These are phyloP conservation scores for Eupleurogrammus muticus DNA, from an alignment of 2,797 vertebrate genomes.

Conservation along the genomic window DNA sequence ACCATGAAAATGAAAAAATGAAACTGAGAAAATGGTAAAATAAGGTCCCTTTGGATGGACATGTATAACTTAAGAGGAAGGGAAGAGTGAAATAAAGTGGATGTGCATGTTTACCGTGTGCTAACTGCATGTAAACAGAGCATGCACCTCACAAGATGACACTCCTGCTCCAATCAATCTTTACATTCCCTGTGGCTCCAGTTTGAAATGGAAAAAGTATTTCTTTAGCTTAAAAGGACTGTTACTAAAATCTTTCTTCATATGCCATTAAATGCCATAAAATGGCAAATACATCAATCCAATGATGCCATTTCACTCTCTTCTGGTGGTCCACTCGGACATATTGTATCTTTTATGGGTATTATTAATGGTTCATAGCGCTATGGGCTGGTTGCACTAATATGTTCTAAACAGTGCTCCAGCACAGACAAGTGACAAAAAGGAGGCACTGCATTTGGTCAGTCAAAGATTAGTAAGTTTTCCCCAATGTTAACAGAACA, in stretches of 20 bases:
- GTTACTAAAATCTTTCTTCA: slow-evolving; percentile 17
- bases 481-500: neutral
- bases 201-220: slow-evolving; percentile 8
- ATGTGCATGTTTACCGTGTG: too few relatives aligned
- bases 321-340: slow-evolving; percentile 21
- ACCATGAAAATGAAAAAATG: too few relatives aligned
- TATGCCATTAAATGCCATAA: slow-evolving; percentile 10
- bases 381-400: neutral
- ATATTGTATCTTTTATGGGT: slow-evolving; percentile 42
- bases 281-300: slow-evolving; percentile 17
- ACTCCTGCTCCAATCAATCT: too few relatives aligned
- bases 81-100: too few relatives aligned
- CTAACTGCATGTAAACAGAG: too few relatives aligned
- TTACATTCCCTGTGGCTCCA: neutral
- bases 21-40: too few relatives aligned
- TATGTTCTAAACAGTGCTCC: slow-evolving; percentile 36
- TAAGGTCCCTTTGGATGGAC: too few relatives aligned
- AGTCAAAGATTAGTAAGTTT: neutral
- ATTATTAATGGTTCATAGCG: slow-evolving; percentile 47
- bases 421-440: slow-evolving; percentile 73
- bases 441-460: slow-evolving; percentile 54
- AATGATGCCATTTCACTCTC: slow-evolving; percentile 15
- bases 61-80: too few relatives aligned
- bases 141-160: too few relatives aligned
- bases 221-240: neutral